Evolutionary conservation across 2,113 vertebrate species (phyloP).

Genomic region (Periophthalmus modestus): DNA sequence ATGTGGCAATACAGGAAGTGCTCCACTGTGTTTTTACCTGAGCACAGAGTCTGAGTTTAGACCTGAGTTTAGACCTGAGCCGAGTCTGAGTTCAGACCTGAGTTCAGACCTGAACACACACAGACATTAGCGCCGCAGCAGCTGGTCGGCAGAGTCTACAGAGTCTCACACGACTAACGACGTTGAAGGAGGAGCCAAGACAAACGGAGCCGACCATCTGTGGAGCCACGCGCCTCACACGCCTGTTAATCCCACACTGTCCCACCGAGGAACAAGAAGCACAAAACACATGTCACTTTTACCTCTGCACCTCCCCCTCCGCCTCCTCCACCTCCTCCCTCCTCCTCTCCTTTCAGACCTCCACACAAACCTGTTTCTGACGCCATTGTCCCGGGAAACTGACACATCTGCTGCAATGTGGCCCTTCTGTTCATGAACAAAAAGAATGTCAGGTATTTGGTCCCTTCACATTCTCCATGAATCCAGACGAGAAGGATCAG

Average conservation of each 20-base stretch:
- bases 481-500: too few relatives aligned
- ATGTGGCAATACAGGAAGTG: too few relatives aligned
- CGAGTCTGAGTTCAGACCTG: too few relatives aligned
- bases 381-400: not conserved
- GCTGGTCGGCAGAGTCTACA: constrained; percentile 62
- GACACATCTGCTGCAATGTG: too few relatives aligned
- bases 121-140: constrained; percentile 61
- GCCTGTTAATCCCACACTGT: constrained; percentile 35
- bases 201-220: constrained; percentile 63
- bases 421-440: too few relatives aligned
- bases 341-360: not conserved
- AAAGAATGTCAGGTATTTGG: too few relatives aligned
- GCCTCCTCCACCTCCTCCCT: too few relatives aligned
- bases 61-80: too few relatives aligned
- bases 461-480: too few relatives aligned
- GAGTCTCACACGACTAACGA: constrained; percentile 64
- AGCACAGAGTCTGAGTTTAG: too few relatives aligned
- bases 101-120: too few relatives aligned
- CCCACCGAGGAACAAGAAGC: constrained; percentile 3
- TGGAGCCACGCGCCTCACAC: constrained; percentile 44
- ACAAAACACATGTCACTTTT: not conserved
- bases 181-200: constrained; percentile 44
- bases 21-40: too few relatives aligned
- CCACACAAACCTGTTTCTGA: not conserved
- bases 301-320: not conserved